A percentile compares a stretch with the other conserved stretches of the same genome.
Conservation (phyloP, 2,888 invertebrate species). For the Leptarthrus brevirostris region DNA sequence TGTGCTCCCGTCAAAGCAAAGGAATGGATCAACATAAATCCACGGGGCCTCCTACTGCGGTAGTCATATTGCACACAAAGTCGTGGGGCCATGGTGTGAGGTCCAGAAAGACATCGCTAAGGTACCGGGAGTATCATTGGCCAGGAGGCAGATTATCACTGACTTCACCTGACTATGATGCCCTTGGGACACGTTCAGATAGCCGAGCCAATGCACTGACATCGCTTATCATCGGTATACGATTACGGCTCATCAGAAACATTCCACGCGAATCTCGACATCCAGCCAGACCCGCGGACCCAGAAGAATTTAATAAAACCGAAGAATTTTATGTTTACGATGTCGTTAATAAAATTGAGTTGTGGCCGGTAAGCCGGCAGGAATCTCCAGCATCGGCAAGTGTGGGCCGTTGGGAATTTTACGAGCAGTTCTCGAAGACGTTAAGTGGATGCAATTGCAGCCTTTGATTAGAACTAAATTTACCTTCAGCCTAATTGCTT, state of each 20-base stretch:
- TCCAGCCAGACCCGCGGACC: not conserved
- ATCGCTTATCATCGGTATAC: slow-evolving; percentile 22
- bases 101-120: not conserved
- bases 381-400: not conserved
- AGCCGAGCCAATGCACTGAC: slow-evolving; percentile 24
- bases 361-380: slow-evolving; percentile 10
- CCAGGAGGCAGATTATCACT: not conserved
- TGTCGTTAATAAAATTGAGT: slow-evolving; percentile 41
- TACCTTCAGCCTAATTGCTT: slow-evolving; percentile 20
- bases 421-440: slow-evolving; percentile 14
- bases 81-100: slow-evolving; percentile 30
- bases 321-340: slow-evolving; percentile 33
- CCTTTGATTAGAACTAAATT: slow-evolving; percentile 21
- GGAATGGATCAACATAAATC: slow-evolving; percentile 24
- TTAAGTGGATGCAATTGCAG: slow-evolving; percentile 34
- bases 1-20: slow-evolving; percentile 18
- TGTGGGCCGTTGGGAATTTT: slow-evolving; percentile 29
- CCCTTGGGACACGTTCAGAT: slow-evolving; percentile 13
- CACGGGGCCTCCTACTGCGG: slow-evolving; percentile 29
- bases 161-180: slow-evolving; percentile 4
- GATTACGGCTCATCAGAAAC: slow-evolving; percentile 27
- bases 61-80: not conserved
- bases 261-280: slow-evolving; percentile 25
- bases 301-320: slow-evolving; percentile 31
- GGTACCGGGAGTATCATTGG: not conserved